Evolutionary conservation across 1,140 invertebrate genomes (phyloP), one percentile per base, ranked within the genome.

Genomic region (Epicauta chinensis): DNA sequence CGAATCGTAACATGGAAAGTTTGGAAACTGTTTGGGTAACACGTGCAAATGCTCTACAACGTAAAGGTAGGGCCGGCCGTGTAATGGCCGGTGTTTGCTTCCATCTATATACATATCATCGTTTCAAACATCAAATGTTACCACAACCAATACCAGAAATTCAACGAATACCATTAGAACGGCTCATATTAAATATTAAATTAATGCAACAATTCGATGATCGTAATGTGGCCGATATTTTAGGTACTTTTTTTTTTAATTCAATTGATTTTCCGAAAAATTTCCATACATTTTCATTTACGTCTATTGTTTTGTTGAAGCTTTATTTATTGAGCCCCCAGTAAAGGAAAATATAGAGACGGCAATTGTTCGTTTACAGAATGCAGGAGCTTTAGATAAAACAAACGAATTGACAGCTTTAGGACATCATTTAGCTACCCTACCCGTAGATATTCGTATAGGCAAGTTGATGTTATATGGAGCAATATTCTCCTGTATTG

Each of bases 401-500:
- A 74, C 78, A 2, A 81, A 80, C 56, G 79, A 85, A 55, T 73
- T 98, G 31, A 98, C 94, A 0, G 82, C 93, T 23, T 73, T 98
- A 2, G 96, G 95, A 2, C 81, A 84, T 55, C 91, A 97, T 72
- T 72, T 98, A 16, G 83, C 92, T 1, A 83, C 92, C 12, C 70
- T 98, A 30, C 93, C 94, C 0, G 83, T 98, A 0, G 93, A 97
- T 63, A 93, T 92, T 1, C 71, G 87, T 59, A 86, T 93, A 48
- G 91, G 90, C 12, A 92, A 73, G 47, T 77, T 97, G 63, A 86
- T 97, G 72, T 67, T 97, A 0, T 93, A 90, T 62, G 90, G 92
- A 0, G 84, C 93, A 13, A 89, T 96, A 43, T 87, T 98, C 59
- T 91, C 90, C 61, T 97, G 94, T 69, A 76, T 98, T 2, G 92